Conservation (phyloP, 2,888 invertebrate genomes). For the Lepidochrysops patricia region DNA sequence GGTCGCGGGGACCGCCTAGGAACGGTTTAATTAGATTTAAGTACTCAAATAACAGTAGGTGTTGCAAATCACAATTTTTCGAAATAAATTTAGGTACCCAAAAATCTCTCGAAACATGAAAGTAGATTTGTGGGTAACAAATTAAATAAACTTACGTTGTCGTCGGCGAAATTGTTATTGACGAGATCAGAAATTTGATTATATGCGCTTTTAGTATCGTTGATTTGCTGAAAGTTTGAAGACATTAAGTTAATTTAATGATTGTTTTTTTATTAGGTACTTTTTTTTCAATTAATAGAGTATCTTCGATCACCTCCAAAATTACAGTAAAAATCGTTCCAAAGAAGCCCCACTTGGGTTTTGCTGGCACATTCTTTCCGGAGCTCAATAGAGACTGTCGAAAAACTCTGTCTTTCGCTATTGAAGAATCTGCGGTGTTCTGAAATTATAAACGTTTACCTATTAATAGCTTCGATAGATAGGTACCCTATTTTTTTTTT, state of each 20-base stretch:
- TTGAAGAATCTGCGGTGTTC: conserved; percentile 52
- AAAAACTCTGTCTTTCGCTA: conserved; percentile 47
- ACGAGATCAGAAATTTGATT: conserved; percentile 60
- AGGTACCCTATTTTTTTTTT: conserved; percentile 1
- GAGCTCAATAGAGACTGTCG: conserved; percentile 44
- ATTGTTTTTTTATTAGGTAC: neutral
- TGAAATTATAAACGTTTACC: conserved; percentile 33
- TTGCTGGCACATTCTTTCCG: conserved; percentile 41
- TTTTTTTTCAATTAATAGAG: neutral
- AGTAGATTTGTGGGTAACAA: neutral
- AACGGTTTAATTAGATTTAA: conserved; percentile 1
- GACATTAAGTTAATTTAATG: neutral
- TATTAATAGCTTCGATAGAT: neutral
- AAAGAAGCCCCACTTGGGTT: conserved; percentile 64
- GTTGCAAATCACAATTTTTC: no score
- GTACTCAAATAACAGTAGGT: no score
- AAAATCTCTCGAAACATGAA: neutral
- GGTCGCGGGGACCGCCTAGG: conserved; percentile 32
- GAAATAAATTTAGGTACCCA: neutral
- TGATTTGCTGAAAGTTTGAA: conserved; percentile 58
- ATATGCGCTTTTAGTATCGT: conserved; percentile 69
- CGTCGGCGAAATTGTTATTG: conserved; percentile 54
- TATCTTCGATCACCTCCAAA: conserved; percentile 43
- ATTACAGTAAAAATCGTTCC: conserved; percentile 65
- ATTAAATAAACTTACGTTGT: conserved; percentile 46